Evolutionary conservation across 92 coral and sea anemone species (phyloP).

Genomic region (Bergia puertoricense): DNA sequence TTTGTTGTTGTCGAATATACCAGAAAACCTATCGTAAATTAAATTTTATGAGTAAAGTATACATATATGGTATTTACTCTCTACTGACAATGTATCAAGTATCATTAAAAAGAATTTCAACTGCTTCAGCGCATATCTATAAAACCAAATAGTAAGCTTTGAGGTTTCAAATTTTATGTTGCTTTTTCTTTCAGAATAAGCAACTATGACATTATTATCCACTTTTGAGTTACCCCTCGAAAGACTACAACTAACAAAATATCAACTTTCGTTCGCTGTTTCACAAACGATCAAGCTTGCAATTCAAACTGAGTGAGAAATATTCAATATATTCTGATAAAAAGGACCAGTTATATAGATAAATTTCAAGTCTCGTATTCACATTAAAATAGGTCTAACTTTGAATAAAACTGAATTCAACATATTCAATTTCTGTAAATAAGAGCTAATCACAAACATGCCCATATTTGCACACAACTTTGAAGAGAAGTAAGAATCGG

Average conservation of each 20-base stretch:
- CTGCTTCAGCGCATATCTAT: neutral
- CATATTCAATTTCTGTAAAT: neutral
- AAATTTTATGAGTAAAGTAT: neutral
- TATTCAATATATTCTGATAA: too few species aligned
- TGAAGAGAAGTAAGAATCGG: neutral
- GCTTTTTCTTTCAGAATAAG: neutral
- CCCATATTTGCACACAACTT: neutral
- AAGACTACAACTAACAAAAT: neutral
- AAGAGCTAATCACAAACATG: neutral
- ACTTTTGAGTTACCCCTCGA: neutral
- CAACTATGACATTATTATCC: too few species aligned
- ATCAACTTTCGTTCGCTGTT: too few species aligned
- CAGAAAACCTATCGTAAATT: too few species aligned
- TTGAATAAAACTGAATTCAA: neutral
- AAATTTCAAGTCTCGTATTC: neutral
- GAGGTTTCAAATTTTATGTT: neutral
- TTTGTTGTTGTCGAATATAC: neutral
- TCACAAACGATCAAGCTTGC: neutral
- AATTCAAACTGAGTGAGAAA: neutral
- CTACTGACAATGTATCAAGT: neutral
- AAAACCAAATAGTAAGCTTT: neutral
- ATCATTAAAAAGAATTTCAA: too few species aligned
- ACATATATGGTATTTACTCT: neutral
- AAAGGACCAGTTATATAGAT: neutral
- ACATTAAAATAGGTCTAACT: neutral